Evolutionary conservation across 2,113 vertebrate species (phyloP).

Genomic region (Myotis lucifugus): DNA sequence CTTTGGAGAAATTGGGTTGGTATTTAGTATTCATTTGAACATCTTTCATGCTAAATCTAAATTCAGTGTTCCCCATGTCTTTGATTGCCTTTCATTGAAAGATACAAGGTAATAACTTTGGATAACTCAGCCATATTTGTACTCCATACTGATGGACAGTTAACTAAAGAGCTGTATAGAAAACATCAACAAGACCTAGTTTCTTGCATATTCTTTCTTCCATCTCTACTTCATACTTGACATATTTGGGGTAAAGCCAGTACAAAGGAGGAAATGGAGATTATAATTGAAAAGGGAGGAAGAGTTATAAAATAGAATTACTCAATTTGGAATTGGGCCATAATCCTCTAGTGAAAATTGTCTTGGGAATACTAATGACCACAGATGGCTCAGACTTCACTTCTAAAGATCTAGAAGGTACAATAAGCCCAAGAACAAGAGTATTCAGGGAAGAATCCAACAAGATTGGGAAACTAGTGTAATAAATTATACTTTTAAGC

Average conservation of each 20-base stretch:
- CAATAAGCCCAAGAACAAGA: background rate
- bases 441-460: conserved; percentile 28
- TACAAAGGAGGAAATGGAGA: background rate
- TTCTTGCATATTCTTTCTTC: background rate
- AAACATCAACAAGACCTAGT: background rate
- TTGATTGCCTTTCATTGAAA: conserved; percentile 54
- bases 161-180: background rate
- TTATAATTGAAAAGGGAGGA: conserved; percentile 36
- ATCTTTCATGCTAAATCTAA: background rate
- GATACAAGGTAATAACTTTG: background rate
- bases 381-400: conserved; percentile 17
- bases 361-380: conserved; percentile 26
- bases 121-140: conserved; percentile 37
- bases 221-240: background rate
- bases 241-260: background rate
- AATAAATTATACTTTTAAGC: background rate
- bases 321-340: conserved; percentile 32
- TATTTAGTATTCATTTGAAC: conserved; percentile 15
- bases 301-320: conserved; percentile 25
- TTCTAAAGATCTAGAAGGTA: conserved; percentile 30
- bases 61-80: conserved; percentile 6
- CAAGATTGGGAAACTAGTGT: background rate
- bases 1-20: background rate
- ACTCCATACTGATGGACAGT: background rate
- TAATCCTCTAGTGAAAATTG: conserved; percentile 48